Evolutionary conservation across 2,797 vertebrate species (phyloP).

Genomic region (Cirrhinus molitorella): DNA sequence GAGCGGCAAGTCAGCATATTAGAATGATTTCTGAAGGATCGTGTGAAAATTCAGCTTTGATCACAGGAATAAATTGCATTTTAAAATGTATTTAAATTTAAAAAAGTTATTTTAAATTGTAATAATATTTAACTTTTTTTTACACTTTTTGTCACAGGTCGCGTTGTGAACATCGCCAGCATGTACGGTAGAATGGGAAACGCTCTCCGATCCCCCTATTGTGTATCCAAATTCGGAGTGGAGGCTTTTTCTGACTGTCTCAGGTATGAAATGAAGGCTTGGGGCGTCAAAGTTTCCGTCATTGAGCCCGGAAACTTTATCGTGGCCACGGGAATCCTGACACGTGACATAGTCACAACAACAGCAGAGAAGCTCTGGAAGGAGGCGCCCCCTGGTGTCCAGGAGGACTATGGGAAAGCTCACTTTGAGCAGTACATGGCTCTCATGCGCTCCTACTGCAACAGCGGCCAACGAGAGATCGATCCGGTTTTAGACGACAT

Average conservation of each 20-base stretch:
- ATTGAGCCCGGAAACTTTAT: conserved; percentile 88
- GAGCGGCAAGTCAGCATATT: neutral
- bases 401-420: conserved; percentile 82
- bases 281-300: conserved; percentile 86
- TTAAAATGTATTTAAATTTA: neutral
- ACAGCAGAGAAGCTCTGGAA: conserved; percentile 83
- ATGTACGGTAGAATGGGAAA: conserved; percentile 85
- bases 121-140: neutral
- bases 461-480: conserved; percentile 78
- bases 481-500: conserved; percentile 80
- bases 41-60: neutral
- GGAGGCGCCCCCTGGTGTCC: conserved; percentile 72
- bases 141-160: conserved; percentile 76
- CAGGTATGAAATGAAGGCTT: conserved; percentile 88
- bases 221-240: conserved; percentile 86
- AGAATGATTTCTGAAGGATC: neutral
- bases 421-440: conserved; percentile 79
- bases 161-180: conserved; percentile 87
- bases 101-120: neutral
- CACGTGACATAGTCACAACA: conserved; percentile 70
- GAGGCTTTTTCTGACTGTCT: conserved; percentile 90
- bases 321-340: conserved; percentile 84
- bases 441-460: conserved; percentile 81
- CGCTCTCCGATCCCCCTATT: conserved; percentile 83
- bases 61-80: neutral